Base-by-base conservation (phyloP, 1,140 invertebrate species). In the Drosophila lacteicornis region DNA sequence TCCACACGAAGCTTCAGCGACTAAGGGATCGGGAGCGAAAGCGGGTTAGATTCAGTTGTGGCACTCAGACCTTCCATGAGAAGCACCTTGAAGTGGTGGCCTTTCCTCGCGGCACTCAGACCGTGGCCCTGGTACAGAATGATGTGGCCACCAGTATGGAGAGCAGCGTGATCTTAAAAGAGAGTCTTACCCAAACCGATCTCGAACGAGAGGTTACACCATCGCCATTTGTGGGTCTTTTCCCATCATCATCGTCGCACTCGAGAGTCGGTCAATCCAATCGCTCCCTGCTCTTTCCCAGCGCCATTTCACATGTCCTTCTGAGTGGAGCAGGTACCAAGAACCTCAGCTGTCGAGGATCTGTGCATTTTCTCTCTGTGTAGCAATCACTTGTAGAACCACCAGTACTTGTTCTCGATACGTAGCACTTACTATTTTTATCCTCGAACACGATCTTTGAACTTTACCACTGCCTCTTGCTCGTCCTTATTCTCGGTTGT, bases 31-130 rank as follows among this genome's bases (percentile, higher is more conserved):
- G 57, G 27, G 50, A 60, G 12, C 58, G 58, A n/a, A 76, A 78
- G 22, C 73, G 78, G 2, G 43, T 53, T 30, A 71, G 78, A 42
- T 70, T 78, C n/a, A 92, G 87, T 76, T 78, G 75, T 27, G 91
- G 91, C 46, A 92, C 91, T 27, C 91, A 92, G 78, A 92, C 91
- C 19, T 63, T 74, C 27, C 15, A 45, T 6, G 69, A 85, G 8
- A 50, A 70, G 65, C 42, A 58, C 12, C 46, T 30, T 5, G 75
- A 82, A 22, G 27, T 63, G 13, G 13, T 92, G 63, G 73, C 51
- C 19, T 92, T 92, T 71, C 91, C 91, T n/a, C 75, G 91, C 7
- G 27, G 47, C 66, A 92, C 91, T 15, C 91, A 92, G 49, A 92
- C 91, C 11, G 22, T 42, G 25, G 0, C 40, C 11, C 9, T 69